These are phyloP conservation scores for Sinotaia quadrata DNA, from an alignment of 2,888 invertebrate species.

Conservation along the genomic window DNA sequence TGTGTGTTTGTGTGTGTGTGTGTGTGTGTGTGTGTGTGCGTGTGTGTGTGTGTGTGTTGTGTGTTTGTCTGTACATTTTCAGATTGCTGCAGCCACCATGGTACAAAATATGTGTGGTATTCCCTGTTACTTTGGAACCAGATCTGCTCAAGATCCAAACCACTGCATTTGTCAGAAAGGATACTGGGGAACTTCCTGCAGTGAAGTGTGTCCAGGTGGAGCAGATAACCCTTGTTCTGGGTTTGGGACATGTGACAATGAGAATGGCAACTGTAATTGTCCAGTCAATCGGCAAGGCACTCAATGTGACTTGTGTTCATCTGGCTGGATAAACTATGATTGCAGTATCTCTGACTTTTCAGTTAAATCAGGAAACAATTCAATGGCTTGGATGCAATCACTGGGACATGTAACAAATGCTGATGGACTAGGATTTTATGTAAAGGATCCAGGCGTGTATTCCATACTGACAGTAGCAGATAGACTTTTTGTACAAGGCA, in stretches of 20 bases:
- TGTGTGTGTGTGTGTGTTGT: too few relatives aligned
- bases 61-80: too few relatives aligned
- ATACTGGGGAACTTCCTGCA: constrained; percentile 46
- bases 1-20: too few relatives aligned
- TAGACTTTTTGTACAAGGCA: constrained; percentile 47
- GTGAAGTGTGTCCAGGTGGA: constrained; percentile 53
- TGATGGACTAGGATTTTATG: constrained; percentile 45
- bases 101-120: constrained; percentile 32
- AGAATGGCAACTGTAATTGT: constrained; percentile 48
- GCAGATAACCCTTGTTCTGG: constrained; percentile 47
- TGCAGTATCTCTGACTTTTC: constrained; percentile 42
- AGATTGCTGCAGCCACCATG: constrained; percentile 24
- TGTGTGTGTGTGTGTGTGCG: too few relatives aligned
- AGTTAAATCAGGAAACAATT: constrained; percentile 1
- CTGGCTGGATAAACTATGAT: constrained; percentile 47
- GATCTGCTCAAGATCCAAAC: not conserved
- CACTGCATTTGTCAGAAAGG: constrained; percentile 33
- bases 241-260: constrained; percentile 48
- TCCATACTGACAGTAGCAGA: constrained; percentile 43
- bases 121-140: constrained; percentile 34
- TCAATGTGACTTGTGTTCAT: constrained; percentile 48
- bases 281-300: constrained; percentile 44
- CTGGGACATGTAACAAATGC: constrained; percentile 47
- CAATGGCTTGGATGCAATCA: constrained; percentile 34
- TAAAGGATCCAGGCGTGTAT: constrained; percentile 42